Conservation (phyloP, 1,140 invertebrate species). For the Penaeus indicus region DNA sequence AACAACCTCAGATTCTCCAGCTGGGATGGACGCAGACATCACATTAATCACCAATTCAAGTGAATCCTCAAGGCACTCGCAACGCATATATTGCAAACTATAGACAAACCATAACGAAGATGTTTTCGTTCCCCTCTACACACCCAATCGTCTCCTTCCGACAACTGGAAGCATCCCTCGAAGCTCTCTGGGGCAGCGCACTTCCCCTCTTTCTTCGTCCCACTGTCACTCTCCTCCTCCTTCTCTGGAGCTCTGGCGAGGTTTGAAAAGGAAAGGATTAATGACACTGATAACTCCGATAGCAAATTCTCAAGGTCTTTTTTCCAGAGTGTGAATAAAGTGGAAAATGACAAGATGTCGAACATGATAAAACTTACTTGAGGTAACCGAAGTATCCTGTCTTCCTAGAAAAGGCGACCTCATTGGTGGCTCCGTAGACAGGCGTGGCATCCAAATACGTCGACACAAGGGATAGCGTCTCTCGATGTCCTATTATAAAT, state of each 20-base stretch:
- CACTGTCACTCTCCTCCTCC: neutral
- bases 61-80: too few relatives aligned
- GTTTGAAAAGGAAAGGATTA: neutral
- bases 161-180: conserved; percentile 56
- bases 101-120: neutral
- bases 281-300: neutral
- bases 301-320: neutral
- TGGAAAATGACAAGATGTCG: neutral
- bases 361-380: conserved; percentile 49
- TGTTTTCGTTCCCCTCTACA: neutral
- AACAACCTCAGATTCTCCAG: conserved; percentile 37
- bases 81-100: neutral
- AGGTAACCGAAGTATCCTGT: conserved; percentile 65
- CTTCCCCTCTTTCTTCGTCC: conserved; percentile 27
- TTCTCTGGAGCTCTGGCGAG: neutral
- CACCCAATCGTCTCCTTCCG: conserved; percentile 13
- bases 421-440: conserved; percentile 58
- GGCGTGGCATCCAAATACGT: conserved; percentile 64
- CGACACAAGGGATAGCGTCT: conserved; percentile 58
- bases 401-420: conserved; percentile 59
- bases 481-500: conserved; percentile 53
- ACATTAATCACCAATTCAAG: neutral
- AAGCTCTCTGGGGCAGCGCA: conserved; percentile 56
- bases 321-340: neutral
- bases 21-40: conserved; percentile 18